These are phyloP conservation scores for Fistularia tabacaria DNA, from an alignment of 2,797 vertebrate species.

Conservation along the genomic window DNA sequence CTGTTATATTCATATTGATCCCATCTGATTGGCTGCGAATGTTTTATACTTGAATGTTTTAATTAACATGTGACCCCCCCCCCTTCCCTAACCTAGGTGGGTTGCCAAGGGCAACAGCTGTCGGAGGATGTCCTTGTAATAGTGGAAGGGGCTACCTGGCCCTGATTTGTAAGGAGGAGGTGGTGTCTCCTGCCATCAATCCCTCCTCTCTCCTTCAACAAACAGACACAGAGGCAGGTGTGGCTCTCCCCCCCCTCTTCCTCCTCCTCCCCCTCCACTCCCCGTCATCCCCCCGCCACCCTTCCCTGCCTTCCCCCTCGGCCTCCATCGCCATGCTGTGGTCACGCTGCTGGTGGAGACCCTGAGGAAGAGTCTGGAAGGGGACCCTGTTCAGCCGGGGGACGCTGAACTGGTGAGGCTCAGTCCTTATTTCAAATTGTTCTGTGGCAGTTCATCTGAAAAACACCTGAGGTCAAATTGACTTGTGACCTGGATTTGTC, in stretches of 20 bases:
- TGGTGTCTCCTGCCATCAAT: slow-evolving; percentile 34
- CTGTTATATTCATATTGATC: too few species aligned
- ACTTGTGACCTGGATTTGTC: too few species aligned
- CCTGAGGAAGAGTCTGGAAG: slow-evolving; percentile 84
- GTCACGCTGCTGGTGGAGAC: slow-evolving; percentile 79
- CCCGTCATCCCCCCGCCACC: neutral
- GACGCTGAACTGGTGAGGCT: slow-evolving; percentile 82
- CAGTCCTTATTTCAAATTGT: neutral
- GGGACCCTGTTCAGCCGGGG: slow-evolving; percentile 77
- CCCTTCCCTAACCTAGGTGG: slow-evolving; percentile 35
- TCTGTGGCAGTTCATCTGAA: too few species aligned
- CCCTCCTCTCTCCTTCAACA: slow-evolving; percentile 24
- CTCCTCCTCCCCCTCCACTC: slow-evolving; percentile 5
- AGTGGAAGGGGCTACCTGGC: slow-evolving; percentile 59
- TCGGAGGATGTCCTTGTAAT: slow-evolving; percentile 50
- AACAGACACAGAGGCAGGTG: slow-evolving; percentile 44
- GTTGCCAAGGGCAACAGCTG: slow-evolving; percentile 32
- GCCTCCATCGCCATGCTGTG: slow-evolving; percentile 76
- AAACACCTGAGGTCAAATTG: too few species aligned
- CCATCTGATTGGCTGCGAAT: too few species aligned
- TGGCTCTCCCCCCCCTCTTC: slow-evolving; percentile 28
- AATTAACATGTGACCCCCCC: neutral
- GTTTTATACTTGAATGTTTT: neutral
- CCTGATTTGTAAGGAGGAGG: slow-evolving; percentile 52
- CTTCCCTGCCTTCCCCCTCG: slow-evolving; percentile 9